These are phyloP conservation scores for Polyodon spathula DNA, from an alignment of 2,113 vertebrate genomes.

Conservation along the genomic window DNA sequence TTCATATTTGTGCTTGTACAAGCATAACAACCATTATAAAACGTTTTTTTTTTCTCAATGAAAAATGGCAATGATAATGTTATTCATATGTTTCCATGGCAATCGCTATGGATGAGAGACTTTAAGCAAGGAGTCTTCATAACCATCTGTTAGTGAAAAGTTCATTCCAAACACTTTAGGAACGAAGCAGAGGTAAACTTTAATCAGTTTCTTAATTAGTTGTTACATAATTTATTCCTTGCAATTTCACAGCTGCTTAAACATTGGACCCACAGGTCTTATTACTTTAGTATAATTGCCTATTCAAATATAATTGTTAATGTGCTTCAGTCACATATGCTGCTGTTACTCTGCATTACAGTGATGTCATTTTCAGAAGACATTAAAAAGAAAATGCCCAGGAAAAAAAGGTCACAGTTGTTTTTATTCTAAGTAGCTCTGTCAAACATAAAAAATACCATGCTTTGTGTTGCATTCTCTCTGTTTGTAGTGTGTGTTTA, in stretches of 20 bases:
- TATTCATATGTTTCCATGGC: conserved; percentile 55
- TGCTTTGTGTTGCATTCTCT: conserved; percentile 70
- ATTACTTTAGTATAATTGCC: conserved; percentile 51
- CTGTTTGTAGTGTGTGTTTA: conserved; percentile 86
- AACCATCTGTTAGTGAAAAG: conserved; percentile 57
- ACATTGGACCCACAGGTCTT: conserved; percentile 50
- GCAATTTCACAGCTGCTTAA: conserved; percentile 42
- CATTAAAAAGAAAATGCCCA: conserved; percentile 34
- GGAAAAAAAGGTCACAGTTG: conserved; percentile 62
- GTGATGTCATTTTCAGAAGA: conserved; percentile 49
- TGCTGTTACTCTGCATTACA: conserved; percentile 42
- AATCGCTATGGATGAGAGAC: conserved; percentile 49
- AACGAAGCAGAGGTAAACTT: conserved; percentile 61
- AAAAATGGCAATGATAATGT: conserved; percentile 39
- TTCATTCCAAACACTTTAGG: conserved; percentile 46
- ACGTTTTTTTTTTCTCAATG: too few species aligned
- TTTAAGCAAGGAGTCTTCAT: conserved; percentile 49
- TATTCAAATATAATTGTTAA: conserved; percentile 46
- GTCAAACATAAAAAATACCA: conserved; percentile 89
- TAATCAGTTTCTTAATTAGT: conserved; percentile 60
- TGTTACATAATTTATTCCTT: conserved; percentile 57
- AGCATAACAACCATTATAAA: too few species aligned
- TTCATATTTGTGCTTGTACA: too few species aligned
- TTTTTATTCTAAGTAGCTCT: conserved; percentile 73
- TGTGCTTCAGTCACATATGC: conserved; percentile 56